phyloP scores from a whole-genome alignment of 2,888 invertebrate species.

The Diarsia mendica region DNA sequence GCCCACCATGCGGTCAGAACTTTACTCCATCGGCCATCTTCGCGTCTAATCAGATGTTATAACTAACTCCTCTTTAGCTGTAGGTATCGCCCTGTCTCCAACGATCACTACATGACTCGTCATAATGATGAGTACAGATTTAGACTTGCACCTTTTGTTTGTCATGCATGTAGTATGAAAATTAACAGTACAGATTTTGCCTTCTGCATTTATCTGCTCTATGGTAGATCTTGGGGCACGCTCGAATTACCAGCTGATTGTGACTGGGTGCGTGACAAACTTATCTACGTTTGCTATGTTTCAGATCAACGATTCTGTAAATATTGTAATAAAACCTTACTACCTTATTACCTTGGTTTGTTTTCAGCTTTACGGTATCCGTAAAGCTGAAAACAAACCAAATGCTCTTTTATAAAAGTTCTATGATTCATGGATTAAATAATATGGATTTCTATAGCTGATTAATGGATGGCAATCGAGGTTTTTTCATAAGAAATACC shows the following conservation, averaged over 20 bases:
- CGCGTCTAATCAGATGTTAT: too few species aligned
- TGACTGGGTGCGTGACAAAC: conserved; percentile 23
- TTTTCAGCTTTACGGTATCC: too few species aligned
- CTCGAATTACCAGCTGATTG: conserved; percentile 44
- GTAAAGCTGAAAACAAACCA: too few species aligned
- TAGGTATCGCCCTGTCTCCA: too few species aligned
- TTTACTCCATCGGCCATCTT: too few species aligned
- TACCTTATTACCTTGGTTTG: too few species aligned
- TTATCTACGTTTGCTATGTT: conserved; percentile 22
- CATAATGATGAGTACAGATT: too few species aligned
- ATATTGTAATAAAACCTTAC: not conserved
- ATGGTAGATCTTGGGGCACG: not conserved
- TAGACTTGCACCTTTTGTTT: not conserved
- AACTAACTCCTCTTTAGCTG: too few species aligned
- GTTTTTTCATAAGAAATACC: not conserved
- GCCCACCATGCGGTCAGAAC: too few species aligned
- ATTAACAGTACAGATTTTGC: not conserved
- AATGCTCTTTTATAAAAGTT: not conserved
- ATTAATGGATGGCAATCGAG: not conserved
- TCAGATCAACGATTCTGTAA: conserved; percentile 1
- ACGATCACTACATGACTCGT: too few species aligned
- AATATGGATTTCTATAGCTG: too few species aligned
- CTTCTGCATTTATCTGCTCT: not conserved
- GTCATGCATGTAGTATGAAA: not conserved
- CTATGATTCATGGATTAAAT: not conserved